Base-by-base conservation (phyloP, 2,888 invertebrate genomes). In the Scaptomyza reducta region DNA sequence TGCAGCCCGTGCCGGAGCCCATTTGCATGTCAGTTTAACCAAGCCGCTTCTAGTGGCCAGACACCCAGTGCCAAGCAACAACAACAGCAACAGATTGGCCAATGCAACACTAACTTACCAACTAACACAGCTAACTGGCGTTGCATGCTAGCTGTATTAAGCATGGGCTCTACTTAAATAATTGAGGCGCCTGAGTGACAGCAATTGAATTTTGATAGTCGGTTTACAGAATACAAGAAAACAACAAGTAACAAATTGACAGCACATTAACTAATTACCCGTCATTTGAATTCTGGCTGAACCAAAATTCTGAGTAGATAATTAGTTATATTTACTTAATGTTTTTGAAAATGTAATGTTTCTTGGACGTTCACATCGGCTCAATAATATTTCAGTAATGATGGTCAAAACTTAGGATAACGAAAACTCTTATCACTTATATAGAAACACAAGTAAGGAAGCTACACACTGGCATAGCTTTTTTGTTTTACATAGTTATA, bases 171-270 rank as follows among this genome's bases (percentile, higher is more conserved):
- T 11, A 35, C 45, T 67, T 35, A 11, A 18, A 35, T 50, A 60
- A 54, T 67, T 46, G 49, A 60, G 60, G 14, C 35, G 16, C 22
- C 44, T 33, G 47, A 40, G 31, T 63, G 56, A 51, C 56, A 45
- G 49, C 57, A 62, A 69, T 73, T 77, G 56, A 59, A 70, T 73
- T 74, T 70, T 55, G 51, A 62, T 57, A 49, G 63, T 50, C 57
- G 58, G 57, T 71, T 63, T 38, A 41, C 25, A 53, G 14, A 38
- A 16, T 27, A 1, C 25, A 22, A 22, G 3, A 22, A 22, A 22
- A 22, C 22, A 22, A 14, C 5, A 5, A 25, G 3, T n/a, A 9
- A 25, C n/a, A n/a, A 40, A 40, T 31, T 10, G 1, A 2, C 16
- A 35, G n/a, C 4, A n/a, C 33, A 49, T 49, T 33, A n/a, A 10